Evolutionary conservation across 2,888 invertebrate genomes (phyloP).

Genomic region (Pollenia amentaria): DNA sequence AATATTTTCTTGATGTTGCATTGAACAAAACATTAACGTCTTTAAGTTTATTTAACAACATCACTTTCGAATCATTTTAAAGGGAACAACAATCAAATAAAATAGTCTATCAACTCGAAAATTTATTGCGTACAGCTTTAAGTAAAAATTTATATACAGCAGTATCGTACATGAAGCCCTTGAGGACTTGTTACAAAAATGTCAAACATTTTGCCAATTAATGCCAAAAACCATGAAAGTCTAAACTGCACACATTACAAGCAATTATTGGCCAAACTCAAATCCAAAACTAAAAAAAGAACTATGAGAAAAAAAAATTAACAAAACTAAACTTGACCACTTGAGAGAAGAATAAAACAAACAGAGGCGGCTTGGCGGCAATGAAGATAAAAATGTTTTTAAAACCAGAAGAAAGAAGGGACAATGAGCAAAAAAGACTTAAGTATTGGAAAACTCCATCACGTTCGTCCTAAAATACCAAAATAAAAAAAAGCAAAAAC

Average conservation of each 20-base stretch:
- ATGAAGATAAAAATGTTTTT: slow-evolving; percentile 48
- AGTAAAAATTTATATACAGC: neutral
- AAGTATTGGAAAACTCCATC: slow-evolving; percentile 52
- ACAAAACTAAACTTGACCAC: slow-evolving; percentile 41
- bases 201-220: slow-evolving; percentile 73
- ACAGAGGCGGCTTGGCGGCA: slow-evolving; percentile 36
- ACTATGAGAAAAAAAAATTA: slow-evolving; percentile 4
- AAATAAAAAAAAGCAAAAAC: slow-evolving; percentile 8
- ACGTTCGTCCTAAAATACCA: slow-evolving; percentile 56
- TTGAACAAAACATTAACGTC: neutral
- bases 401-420: neutral
- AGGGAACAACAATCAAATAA: slow-evolving; percentile 13
- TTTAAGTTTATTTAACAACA: neutral
- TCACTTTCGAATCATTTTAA: neutral
- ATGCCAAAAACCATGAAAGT: slow-evolving; percentile 71
- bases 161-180: slow-evolving; percentile 37
- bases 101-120: neutral
- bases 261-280: slow-evolving; percentile 60
- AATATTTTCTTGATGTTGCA: neutral
- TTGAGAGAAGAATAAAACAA: slow-evolving; percentile 6
- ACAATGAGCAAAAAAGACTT: neutral
- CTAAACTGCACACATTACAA: slow-evolving; percentile 62
- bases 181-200: slow-evolving; percentile 66
- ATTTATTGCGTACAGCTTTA: no score
- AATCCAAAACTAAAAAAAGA: slow-evolving; percentile 10